A percentile compares a stretch with the other conserved stretches of the same genome.
Conservation (phyloP, 2,888 invertebrate genomes). For the Idaea biselata region DNA sequence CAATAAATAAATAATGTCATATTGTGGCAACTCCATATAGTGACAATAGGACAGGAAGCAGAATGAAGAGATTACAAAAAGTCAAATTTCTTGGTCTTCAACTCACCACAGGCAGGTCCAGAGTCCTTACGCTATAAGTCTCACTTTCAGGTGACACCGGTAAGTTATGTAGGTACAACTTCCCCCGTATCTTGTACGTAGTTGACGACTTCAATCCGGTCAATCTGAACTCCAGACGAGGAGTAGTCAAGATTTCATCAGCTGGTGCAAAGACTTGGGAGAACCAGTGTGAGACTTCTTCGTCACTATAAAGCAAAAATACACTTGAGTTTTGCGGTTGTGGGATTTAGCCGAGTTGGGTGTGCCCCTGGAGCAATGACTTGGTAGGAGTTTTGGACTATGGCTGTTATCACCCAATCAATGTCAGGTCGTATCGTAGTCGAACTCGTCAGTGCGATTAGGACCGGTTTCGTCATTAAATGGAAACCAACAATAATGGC, state of each 20-base stretch:
- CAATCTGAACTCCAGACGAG: constrained; percentile 91
- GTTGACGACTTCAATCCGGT: constrained; percentile 89
- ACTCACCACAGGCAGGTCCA: constrained; percentile 67
- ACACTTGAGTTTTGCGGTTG: neutral
- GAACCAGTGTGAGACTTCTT: constrained; percentile 88
- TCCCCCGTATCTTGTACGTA: constrained; percentile 90
- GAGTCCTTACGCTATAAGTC: constrained; percentile 87
- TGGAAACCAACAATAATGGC: no score
- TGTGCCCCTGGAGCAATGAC: no score
- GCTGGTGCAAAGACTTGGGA: constrained; percentile 93
- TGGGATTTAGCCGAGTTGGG: no score
- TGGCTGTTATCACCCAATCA: no score
- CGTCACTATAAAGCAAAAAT: constrained; percentile 67
- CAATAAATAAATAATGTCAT: no score
- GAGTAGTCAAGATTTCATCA: constrained; percentile 91
- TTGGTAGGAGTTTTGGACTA: no score
- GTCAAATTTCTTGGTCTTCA: neutral
- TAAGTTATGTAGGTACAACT: constrained; percentile 87
- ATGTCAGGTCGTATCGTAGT: no score
- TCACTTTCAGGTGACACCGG: constrained; percentile 89
- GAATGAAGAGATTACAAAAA: neutral
- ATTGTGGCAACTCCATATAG: no score
- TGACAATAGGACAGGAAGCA: no score
- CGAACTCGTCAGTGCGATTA: no score
- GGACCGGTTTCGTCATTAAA: no score